phyloP scores from a whole-genome alignment of 2,797 vertebrate genomes.

The Hirundo rustica region DNA sequence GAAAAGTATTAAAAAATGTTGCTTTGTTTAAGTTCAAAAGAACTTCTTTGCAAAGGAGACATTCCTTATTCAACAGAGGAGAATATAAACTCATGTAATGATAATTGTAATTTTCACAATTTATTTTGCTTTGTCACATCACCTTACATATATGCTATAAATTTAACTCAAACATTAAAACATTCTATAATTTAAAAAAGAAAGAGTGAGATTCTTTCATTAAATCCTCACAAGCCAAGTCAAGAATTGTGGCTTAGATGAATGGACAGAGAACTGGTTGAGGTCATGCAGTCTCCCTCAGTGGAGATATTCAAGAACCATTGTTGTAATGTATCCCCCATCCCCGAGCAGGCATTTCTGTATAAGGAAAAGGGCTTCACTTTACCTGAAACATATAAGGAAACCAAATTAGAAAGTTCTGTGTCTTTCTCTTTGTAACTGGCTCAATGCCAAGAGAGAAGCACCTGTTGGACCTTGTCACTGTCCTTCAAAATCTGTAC shows the following conservation, averaged over 20 bases:
- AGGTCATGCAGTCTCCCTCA: not conserved
- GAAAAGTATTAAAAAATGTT: not conserved
- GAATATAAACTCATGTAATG: not conserved
- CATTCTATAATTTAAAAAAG: not conserved
- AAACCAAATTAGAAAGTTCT: too few species aligned
- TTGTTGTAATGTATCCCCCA: too few species aligned
- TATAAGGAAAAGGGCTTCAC: too few species aligned
- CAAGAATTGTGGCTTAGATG: not conserved
- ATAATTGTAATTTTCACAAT: not conserved
- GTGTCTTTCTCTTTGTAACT: too few species aligned
- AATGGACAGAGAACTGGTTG: not conserved
- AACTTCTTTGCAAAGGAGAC: not conserved
- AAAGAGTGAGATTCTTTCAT: not conserved
- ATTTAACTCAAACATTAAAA: not conserved
- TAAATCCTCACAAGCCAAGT: not conserved
- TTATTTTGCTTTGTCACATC: not conserved
- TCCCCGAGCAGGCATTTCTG: too few species aligned
- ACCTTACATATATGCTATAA: not conserved
- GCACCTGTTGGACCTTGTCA: too few species aligned
- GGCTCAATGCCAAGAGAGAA: too few species aligned
- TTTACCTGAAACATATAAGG: too few species aligned
- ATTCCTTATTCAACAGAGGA: not conserved
- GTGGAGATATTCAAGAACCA: not conserved
- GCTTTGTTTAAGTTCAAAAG: not conserved
- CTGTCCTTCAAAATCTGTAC: too few species aligned